These are phyloP conservation scores for Lathronympha strigana DNA, from an alignment of 2,888 invertebrate species.

Conservation along the genomic window DNA sequence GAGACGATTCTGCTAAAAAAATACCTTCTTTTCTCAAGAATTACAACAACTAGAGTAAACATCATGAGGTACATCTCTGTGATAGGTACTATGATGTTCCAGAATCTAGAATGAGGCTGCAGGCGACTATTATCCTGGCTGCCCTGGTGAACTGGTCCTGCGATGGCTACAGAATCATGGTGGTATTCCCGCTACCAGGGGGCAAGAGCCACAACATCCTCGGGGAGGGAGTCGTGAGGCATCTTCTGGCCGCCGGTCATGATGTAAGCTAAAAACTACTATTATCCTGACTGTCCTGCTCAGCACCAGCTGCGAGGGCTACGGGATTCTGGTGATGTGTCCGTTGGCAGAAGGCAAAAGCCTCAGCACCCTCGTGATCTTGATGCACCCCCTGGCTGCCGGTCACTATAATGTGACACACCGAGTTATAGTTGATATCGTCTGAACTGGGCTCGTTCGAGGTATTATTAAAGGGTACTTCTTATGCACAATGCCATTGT, in stretches of 20 bases:
- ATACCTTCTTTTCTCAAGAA: no score
- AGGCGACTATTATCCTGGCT: background rate
- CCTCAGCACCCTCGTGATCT: conserved; percentile 56
- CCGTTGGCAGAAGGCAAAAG: conserved; percentile 54
- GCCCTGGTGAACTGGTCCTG: conserved; percentile 37
- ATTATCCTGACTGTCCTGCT: background rate
- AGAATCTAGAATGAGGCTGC: background rate
- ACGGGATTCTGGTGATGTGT: conserved; percentile 55
- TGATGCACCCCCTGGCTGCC: conserved; percentile 54
- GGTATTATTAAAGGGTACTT: no score
- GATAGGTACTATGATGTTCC: background rate
- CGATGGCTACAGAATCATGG: conserved; percentile 53
- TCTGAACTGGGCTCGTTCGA: no score
- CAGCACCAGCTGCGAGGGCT: conserved; percentile 46
- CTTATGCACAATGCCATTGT: no score
- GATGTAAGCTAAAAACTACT: conserved; percentile 48
- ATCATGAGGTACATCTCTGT: no score
- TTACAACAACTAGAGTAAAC: no score
- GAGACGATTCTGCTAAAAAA: no score
- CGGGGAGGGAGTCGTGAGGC: conserved; percentile 55
- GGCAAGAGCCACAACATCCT: conserved; percentile 56
- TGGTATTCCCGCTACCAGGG: conserved; percentile 54
- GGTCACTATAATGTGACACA: no score
- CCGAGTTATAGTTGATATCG: no score
- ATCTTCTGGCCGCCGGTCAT: conserved; percentile 58